Evolutionary conservation across 1,140 invertebrate genomes (phyloP).

Genomic region (Drosophila mayri): DNA sequence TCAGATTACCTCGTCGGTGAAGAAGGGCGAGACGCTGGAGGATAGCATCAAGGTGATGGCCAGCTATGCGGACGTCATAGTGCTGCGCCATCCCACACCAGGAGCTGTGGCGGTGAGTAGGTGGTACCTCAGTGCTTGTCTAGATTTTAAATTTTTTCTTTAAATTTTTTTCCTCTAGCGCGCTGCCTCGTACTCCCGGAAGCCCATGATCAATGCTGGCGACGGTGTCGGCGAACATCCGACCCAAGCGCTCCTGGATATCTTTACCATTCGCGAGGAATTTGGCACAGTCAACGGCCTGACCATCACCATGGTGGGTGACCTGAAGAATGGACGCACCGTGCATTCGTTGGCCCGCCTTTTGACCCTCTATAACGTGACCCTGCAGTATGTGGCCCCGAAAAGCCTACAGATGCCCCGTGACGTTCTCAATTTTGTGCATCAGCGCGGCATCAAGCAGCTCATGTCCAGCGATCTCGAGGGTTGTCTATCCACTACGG

Average conservation of each 20-base stretch:
- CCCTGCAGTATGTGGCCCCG: slow-evolving; percentile 96
- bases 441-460: slow-evolving; percentile 92
- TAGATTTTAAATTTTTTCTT: not conserved
- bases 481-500: slow-evolving; percentile 95
- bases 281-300: slow-evolving; percentile 99
- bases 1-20: slow-evolving; percentile 94
- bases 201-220: slow-evolving; percentile 98
- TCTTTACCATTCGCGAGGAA: slow-evolving; percentile 99
- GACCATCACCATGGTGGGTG: slow-evolving; percentile 97
- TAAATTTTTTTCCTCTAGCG: slow-evolving; percentile 86
- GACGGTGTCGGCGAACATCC: slow-evolving; percentile 99
- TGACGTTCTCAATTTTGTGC: slow-evolving; percentile 92
- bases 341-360: slow-evolving; percentile 98
- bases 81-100: slow-evolving; percentile 96
- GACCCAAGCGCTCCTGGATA: slow-evolving; percentile 98
- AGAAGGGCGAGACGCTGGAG: slow-evolving; percentile 98
- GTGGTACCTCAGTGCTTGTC: no score
- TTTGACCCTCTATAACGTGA: slow-evolving; percentile 95
- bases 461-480: no score
- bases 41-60: slow-evolving; percentile 94
- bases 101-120: slow-evolving; percentile 94
- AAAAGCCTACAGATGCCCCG: slow-evolving; percentile 95
- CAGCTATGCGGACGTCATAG: slow-evolving; percentile 95
- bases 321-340: slow-evolving; percentile 98
- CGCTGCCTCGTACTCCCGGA: slow-evolving; percentile 92